These are phyloP conservation scores for Eospalax fontanierii DNA, from an alignment of 2,797 vertebrate species.

Conservation along the genomic window DNA sequence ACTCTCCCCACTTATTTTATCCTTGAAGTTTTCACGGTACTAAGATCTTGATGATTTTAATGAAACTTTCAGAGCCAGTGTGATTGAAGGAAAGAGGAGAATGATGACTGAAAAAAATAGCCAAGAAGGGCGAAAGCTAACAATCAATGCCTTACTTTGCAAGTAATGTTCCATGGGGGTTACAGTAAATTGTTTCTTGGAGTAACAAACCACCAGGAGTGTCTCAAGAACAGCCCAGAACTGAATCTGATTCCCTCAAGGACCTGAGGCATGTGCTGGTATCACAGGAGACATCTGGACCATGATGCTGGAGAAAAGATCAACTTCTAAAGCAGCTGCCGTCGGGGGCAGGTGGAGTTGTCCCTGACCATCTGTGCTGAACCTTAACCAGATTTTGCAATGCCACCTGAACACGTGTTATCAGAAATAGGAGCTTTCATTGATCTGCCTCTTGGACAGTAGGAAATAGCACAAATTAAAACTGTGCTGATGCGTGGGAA, in stretches of 20 bases:
- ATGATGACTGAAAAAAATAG: slow-evolving; percentile 21
- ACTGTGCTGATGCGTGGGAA: background rate
- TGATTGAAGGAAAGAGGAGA: background rate
- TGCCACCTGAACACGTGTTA: background rate
- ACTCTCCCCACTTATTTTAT: background rate
- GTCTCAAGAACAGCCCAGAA: background rate
- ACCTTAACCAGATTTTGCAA: slow-evolving; percentile 56
- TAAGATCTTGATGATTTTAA: slow-evolving; percentile 25
- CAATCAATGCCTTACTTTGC: slow-evolving; percentile 38
- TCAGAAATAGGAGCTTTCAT: slow-evolving; percentile 12
- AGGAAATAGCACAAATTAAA: slow-evolving; percentile 28
- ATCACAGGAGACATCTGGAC: background rate
- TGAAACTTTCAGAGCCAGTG: background rate
- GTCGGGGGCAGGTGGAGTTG: background rate
- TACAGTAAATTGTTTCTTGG: slow-evolving; percentile 51
- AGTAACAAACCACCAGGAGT: background rate
- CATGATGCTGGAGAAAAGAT: background rate
- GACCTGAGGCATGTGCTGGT: background rate
- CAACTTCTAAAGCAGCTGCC: slow-evolving; percentile 33
- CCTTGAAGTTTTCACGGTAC: slow-evolving; percentile 28
- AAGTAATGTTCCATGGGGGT: slow-evolving; percentile 13
- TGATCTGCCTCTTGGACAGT: slow-evolving; percentile 25
- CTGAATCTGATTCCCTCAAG: background rate
- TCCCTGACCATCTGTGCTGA: slow-evolving; percentile 40
- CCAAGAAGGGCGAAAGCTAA: slow-evolving; percentile 4